Percentiles rank a stretch among this genome's conserved stretches.
Evolutionary conservation across 2,797 vertebrate genomes (phyloP).

Genomic region (Rhinophrynus dorsalis): DNA sequence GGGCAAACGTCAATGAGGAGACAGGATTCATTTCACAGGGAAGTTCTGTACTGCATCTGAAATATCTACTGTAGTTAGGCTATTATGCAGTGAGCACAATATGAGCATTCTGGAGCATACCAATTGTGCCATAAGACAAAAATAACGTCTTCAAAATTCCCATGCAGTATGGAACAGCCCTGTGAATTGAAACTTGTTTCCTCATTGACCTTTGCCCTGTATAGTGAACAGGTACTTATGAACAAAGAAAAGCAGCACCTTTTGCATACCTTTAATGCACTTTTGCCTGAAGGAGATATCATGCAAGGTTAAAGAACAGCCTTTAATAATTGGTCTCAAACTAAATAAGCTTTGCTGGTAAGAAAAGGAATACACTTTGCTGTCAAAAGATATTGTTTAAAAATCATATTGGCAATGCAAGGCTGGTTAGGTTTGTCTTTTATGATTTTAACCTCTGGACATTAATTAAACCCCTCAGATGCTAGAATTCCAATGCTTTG

Average conservation of each 20-base stretch:
- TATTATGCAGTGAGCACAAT: no score
- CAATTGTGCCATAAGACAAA: no score
- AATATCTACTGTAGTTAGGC: no score
- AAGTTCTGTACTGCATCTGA: no score
- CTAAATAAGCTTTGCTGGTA: slow-evolving; percentile 45
- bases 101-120: no score
- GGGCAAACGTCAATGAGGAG: no score
- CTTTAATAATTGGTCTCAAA: slow-evolving; percentile 47
- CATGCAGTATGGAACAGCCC: slow-evolving; percentile 12
- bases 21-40: no score
- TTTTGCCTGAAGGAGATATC: slow-evolving; percentile 37
- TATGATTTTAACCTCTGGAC: slow-evolving; percentile 51
- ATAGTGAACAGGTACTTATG: slow-evolving; percentile 41
- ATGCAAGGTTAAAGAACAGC: slow-evolving; percentile 44
- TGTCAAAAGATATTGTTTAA: slow-evolving; percentile 34
- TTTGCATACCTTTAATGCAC: slow-evolving; percentile 49
- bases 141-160: slow-evolving; percentile 27
- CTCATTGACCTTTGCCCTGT: slow-evolving; percentile 44
- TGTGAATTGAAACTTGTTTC: slow-evolving; percentile 33
- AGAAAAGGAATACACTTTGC: slow-evolving; percentile 37
- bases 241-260: slow-evolving; percentile 39
- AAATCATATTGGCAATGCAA: slow-evolving; percentile 22
- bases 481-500: no score
- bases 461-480: slow-evolving; percentile 15
- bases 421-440: slow-evolving; percentile 44